Conservation (phyloP, 2,113 vertebrate genomes). For the Phrynosoma platyrhinos region DNA sequence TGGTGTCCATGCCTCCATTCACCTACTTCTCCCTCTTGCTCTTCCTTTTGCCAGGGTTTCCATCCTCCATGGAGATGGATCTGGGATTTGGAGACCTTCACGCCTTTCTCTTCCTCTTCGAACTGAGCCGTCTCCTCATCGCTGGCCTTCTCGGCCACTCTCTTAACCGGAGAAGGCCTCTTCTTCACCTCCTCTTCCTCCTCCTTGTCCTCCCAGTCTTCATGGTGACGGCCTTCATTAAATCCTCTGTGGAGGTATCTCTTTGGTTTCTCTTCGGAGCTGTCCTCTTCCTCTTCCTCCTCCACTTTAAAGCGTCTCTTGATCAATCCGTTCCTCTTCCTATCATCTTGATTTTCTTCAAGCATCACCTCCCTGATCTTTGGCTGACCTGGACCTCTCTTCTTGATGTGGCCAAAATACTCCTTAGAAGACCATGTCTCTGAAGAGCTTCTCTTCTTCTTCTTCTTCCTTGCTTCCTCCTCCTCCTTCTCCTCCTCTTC, state of each 20-base stretch:
- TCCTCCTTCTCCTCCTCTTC: conserved; percentile 69
- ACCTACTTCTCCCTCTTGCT: conserved; percentile 9
- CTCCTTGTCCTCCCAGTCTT: conserved; percentile 32
- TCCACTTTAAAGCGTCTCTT: conserved; percentile 66
- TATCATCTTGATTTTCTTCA: neutral
- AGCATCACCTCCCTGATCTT: conserved; percentile 6
- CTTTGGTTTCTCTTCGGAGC: conserved; percentile 59
- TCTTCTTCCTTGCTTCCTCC: conserved; percentile 41
- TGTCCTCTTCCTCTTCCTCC: conserved; percentile 57
- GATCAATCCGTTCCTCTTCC: conserved; percentile 70
- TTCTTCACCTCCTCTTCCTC: neutral
- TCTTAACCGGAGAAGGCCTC: conserved; percentile 67
- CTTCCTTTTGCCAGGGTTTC: conserved; percentile 43
- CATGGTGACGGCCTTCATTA: neutral
- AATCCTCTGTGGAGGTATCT: conserved; percentile 8
- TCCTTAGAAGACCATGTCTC: conserved; percentile 24
- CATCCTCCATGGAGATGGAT: neutral
- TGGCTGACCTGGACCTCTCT: neutral
- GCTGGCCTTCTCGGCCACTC: conserved; percentile 82
- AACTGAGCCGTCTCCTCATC: conserved; percentile 83
- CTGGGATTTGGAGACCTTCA: conserved; percentile 47
- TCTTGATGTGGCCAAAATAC: conserved; percentile 8
- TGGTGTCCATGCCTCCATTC: conserved; percentile 24
- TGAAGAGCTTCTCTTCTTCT: conserved; percentile 54
- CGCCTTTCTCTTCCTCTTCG: conserved; percentile 69